Evolutionary conservation across 2,113 vertebrate genomes (phyloP), one percentile per base, ranked within the genome.

Genomic region (Dasypus novemcinctus): DNA sequence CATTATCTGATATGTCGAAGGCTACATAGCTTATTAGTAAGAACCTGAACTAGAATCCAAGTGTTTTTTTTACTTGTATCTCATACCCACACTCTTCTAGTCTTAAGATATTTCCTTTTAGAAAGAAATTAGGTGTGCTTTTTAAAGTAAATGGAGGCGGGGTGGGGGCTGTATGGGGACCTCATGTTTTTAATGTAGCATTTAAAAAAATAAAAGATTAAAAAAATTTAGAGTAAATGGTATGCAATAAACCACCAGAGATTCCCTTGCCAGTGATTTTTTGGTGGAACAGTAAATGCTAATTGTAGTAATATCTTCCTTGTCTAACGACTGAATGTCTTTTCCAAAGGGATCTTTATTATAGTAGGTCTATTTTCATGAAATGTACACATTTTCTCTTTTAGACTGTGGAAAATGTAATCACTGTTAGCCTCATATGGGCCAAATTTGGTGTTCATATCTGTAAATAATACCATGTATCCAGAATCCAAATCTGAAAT

Each of bases 101-200:
- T 38, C 9, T 87, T 87, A 59, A 75, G 13, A 29, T 87, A 83
- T n/a, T 74, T 89, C 38, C n/a, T 46, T 72, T 93, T 84, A 33
- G 17, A 90, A 78, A 91, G 64, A 96, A 90, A 14, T 41, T 72
- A 75, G 33, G 23, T 46, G 11, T 64, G 4, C 33, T 71, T 94
- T 97, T 43, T 79, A 63, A 80, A 97, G 41, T 95, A 87, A 94
- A n/a, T n/a, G n/a, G n/a, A n/a, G n/a, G n/a, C n/a, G n/a, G n/a
- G n/a, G n/a, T n/a, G n/a, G n/a, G n/a, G n/a, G n/a, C n/a, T n/a
- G n/a, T n/a, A n/a, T n/a, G n/a, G n/a, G n/a, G n/a, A n/a, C n/a
- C n/a, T n/a, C n/a, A n/a, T n/a, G n/a, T n/a, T n/a, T n/a, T n/a
- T n/a, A n/a, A n/a, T n/a, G n/a, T n/a, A n/a, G n/a, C n/a, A n/a